Evolutionary conservation across 2,888 invertebrate species (phyloP).

Genomic region (Pharmacophagus antenor): DNA sequence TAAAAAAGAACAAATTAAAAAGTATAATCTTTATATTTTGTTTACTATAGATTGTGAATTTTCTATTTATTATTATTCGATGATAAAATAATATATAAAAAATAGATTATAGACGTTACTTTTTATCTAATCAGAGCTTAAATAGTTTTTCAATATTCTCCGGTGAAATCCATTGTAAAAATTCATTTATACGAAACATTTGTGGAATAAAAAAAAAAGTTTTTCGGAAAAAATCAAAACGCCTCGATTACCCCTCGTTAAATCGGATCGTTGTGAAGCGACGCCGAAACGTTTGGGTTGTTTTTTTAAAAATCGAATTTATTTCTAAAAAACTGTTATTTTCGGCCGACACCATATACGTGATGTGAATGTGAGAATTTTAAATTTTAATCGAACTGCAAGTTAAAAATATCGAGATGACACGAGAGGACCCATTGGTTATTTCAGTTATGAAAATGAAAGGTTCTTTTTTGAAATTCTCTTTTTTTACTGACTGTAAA

Average conservation of each 20-base stretch:
- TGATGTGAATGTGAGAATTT: conserved; percentile 22
- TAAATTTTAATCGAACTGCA: conserved; percentile 19
- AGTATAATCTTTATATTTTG: too few species aligned
- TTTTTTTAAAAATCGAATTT: conserved; percentile 17
- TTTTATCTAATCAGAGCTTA: too few species aligned
- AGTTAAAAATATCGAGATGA: conserved; percentile 11
- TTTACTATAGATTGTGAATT: too few species aligned
- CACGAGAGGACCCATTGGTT: conserved; percentile 13
- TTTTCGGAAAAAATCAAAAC: conserved; percentile 8
- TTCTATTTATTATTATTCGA: too few species aligned
- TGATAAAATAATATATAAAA: too few species aligned
- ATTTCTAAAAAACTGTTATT: conserved; percentile 29
- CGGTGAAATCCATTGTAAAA: neutral
- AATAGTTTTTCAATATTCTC: too few species aligned
- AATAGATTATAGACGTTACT: too few species aligned
- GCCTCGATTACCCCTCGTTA: conserved; percentile 24
- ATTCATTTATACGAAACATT: conserved; percentile 1
- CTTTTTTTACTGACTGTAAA: neutral
- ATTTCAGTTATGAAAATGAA: neutral
- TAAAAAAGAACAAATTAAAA: too few species aligned
- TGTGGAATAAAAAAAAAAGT: neutral
- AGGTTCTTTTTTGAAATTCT: neutral
- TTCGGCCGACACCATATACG: conserved; percentile 21
- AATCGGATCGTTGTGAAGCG: conserved; percentile 14
- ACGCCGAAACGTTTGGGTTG: neutral